Base-by-base conservation (phyloP, 2,888 invertebrate genomes). In the Griposia aprilina region DNA sequence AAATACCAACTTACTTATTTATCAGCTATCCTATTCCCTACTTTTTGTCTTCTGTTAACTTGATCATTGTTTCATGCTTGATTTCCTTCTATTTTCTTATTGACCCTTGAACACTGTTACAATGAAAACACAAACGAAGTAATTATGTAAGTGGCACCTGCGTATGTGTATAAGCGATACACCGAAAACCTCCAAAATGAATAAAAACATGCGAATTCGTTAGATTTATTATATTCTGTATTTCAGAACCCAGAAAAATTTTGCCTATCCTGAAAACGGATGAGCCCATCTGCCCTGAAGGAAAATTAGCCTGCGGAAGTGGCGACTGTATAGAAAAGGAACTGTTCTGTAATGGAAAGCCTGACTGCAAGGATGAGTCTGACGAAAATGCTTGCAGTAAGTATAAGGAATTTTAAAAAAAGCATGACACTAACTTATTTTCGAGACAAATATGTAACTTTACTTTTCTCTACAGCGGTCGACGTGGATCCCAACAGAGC, bases 371-470 rank as follows among this genome's bases (percentile, higher is more conserved):
- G 92, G 99, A 99, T 93, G 99, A 99, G 93, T 99, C 99, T 74
- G 99, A 99, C 93, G 99, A 99, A 97, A 99, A 99, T 91, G 98
- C 99, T 87, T 99, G 99, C 97, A 98, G 99, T 99, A 97, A 98
- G 99, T 98, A 89, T 59, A 55, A 4, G 13, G 23, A 69, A 6
- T 30, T 23, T 45, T 48, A 41, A 36, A 48, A 20, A 52, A 36
- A 23, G 7, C 23, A 23, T 23, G 57, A n/a, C 2, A 48, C 23
- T 1, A 41, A 48, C 6, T 17, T 26, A 48, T 7, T 67, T 41
- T 41, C 5, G 60, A 30, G 11, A 50, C 41, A 68, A 36, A 48
- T 57, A 45, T 68, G 26, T 36, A 78, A 81, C 6, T 57, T 71
- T 17, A 66, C 45, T 17, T 82, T 82, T 75, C 76, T 87, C 96